phyloP scores from a whole-genome alignment of 2,797 vertebrate species.

The Carduelis carduelis region DNA sequence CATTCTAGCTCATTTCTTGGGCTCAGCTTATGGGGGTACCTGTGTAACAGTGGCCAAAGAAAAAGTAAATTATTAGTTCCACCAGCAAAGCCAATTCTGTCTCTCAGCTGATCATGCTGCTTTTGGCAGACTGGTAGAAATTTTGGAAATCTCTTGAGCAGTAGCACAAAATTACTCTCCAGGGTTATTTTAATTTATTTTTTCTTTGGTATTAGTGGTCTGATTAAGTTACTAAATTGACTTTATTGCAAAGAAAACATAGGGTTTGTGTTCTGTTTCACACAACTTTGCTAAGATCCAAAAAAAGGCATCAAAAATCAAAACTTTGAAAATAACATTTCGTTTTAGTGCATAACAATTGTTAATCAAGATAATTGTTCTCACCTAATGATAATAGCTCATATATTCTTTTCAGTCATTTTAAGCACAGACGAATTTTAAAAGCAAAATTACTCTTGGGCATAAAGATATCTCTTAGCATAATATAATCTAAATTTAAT shows the following conservation, averaged over 20 bases:
- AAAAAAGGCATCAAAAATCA: background rate
- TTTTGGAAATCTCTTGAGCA: background rate
- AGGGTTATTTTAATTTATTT: background rate
- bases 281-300: background rate
- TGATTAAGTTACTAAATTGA: background rate
- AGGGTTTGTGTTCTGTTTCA: background rate
- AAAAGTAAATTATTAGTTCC: background rate
- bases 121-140: background rate
- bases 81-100: background rate
- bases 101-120: background rate
- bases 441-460: constrained; percentile 9
- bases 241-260: background rate
- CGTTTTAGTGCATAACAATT: background rate
- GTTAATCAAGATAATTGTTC: background rate
- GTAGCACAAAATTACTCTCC: background rate
- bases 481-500: constrained; percentile 38
- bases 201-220: background rate
- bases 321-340: background rate
- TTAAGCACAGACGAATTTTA: constrained; percentile 8
- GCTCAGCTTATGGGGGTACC: background rate
- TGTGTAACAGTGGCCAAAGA: background rate
- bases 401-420: background rate
- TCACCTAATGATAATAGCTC: background rate
- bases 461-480: constrained; percentile 4
- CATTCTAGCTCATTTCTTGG: background rate